Percentiles rank a stretch among this genome's conserved stretches.
Conservation (phyloP, 2,113 vertebrate genomes). For the Calonectris borealis region DNA sequence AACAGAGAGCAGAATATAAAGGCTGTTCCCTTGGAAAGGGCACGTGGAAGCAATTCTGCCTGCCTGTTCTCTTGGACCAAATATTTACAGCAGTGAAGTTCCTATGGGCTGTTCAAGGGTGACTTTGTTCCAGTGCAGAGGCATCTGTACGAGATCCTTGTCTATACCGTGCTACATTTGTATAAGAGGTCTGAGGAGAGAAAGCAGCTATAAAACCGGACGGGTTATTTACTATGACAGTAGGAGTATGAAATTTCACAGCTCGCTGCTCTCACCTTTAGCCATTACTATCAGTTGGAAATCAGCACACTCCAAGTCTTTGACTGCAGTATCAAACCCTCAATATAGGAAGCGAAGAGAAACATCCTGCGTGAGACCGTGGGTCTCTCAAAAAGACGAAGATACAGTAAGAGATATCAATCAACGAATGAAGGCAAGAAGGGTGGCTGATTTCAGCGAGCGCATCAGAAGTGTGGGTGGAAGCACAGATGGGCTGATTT, state of each 20-base stretch:
- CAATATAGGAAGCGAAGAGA: not conserved
- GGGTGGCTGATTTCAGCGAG: not conserved
- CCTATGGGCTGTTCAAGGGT: not conserved
- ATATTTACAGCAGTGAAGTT: not conserved
- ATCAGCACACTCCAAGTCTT: not conserved
- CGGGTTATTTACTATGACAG: not conserved
- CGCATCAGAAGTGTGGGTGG: not conserved
- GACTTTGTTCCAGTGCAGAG: not conserved
- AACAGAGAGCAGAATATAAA: not conserved
- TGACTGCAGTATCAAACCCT: not conserved
- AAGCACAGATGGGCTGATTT: not conserved
- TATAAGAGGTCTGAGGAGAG: not conserved
- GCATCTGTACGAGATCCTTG: not conserved
- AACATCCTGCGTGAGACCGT: fast-evolving
- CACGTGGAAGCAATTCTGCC: not conserved
- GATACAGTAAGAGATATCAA: not conserved
- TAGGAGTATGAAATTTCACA: not conserved
- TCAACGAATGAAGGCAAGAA: not conserved
- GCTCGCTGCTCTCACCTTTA: not conserved
- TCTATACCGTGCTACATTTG: not conserved
- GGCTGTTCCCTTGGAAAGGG: not conserved
- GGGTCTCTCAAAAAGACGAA: not conserved
- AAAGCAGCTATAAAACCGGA: not conserved
- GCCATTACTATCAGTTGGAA: not conserved
- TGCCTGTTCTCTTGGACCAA: not conserved